Conservation (phyloP, 2,888 invertebrate genomes). For the Apotomis capreana region DNA sequence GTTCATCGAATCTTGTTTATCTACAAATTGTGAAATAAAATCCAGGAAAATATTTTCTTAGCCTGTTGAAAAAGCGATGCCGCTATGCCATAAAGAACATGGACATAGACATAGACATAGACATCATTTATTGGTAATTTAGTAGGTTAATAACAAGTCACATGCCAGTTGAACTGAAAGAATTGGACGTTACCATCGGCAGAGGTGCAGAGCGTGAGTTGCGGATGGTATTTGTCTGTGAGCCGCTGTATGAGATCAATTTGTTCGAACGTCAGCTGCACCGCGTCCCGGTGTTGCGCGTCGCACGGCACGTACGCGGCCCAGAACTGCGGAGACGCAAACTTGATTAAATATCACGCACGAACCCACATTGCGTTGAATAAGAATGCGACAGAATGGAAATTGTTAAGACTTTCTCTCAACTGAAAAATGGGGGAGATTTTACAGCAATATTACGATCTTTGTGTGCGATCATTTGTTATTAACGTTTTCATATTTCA, state of each 20-base stretch:
- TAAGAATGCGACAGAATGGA: constrained; percentile 34
- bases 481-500: too few species aligned
- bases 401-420: constrained; percentile 8
- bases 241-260: constrained; percentile 93
- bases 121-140: too few species aligned
- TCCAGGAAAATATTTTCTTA: too few species aligned
- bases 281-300: constrained; percentile 92
- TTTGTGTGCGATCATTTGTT: not conserved
- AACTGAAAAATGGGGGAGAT: constrained; percentile 16
- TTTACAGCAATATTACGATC: constrained; percentile 2
- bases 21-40: too few species aligned
- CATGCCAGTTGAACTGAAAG: too few species aligned
- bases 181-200: constrained; percentile 85
- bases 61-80: too few species aligned
- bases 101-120: too few species aligned
- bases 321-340: constrained; percentile 88
- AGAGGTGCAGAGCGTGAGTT: constrained; percentile 90
- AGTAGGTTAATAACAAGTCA: too few species aligned
- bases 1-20: too few species aligned
- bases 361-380: constrained; percentile 51
- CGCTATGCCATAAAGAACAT: too few species aligned
- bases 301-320: constrained; percentile 93
- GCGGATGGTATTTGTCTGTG: constrained; percentile 90
- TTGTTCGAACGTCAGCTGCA: constrained; percentile 92
- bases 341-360: constrained; percentile 71